Evolutionary conservation across 1,140 invertebrate genomes (phyloP).

Genomic region (Cherax destructor): DNA sequence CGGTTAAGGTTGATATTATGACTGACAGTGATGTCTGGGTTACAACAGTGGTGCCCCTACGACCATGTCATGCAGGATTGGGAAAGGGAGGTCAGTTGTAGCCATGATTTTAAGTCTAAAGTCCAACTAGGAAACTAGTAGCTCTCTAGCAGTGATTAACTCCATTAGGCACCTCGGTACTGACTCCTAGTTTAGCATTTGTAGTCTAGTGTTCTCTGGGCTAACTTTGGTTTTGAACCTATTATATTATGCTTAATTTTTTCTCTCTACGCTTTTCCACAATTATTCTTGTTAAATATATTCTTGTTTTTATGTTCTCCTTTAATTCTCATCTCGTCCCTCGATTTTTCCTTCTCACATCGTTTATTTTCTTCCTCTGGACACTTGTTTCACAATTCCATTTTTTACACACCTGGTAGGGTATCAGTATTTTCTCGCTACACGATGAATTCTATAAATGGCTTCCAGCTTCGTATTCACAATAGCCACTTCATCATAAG

Average conservation of each 20-base stretch:
- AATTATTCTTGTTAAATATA: neutral
- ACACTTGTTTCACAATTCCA: too few relatives aligned
- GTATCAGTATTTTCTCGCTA: too few relatives aligned
- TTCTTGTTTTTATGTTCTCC: too few relatives aligned
- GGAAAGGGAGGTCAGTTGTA: neutral
- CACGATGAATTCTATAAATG: too few relatives aligned
- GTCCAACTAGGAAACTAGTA: constrained; percentile 13
- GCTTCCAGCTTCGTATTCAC: too few relatives aligned
- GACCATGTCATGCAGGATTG: neutral
- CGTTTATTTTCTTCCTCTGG: too few relatives aligned
- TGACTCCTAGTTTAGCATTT: neutral
- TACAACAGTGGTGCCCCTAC: neutral
- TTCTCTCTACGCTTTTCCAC: neutral
- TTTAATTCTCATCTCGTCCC: too few relatives aligned
- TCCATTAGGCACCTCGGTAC: constrained; percentile 33
- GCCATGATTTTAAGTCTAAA: neutral
- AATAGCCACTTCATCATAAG: too few relatives aligned
- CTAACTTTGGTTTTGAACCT: neutral
- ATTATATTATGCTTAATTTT: neutral
- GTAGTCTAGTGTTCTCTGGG: neutral
- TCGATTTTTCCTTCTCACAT: too few relatives aligned
- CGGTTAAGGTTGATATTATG: neutral
- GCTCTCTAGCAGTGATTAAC: constrained; percentile 14
- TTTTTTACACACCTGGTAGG: too few relatives aligned
- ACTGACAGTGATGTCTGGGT: neutral